Conservation (phyloP, 2,797 vertebrate species). For the Periparus ater region DNA sequence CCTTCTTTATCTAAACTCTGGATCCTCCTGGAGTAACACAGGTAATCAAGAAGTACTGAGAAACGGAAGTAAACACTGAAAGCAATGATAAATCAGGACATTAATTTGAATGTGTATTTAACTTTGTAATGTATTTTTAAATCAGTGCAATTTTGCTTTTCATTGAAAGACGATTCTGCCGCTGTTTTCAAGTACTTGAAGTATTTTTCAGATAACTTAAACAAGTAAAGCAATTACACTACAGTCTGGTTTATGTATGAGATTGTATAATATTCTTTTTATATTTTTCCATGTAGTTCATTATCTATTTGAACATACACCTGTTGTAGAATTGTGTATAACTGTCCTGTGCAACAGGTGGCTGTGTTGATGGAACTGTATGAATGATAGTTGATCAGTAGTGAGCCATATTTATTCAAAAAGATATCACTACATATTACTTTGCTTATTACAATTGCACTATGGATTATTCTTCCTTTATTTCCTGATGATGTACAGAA, state of each 20-base stretch:
- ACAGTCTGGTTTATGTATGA: conserved; percentile 58
- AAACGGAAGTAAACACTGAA: conserved; percentile 45
- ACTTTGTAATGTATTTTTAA: conserved; percentile 59
- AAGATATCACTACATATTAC: conserved; percentile 67
- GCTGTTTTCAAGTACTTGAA: conserved; percentile 58
- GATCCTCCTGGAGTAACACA: neutral
- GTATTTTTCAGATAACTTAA: conserved; percentile 65
- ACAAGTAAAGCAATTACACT: conserved; percentile 48
- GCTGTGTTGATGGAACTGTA: conserved; percentile 46
- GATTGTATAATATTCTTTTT: conserved; percentile 61
- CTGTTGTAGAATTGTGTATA: conserved; percentile 52
- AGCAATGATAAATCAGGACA: conserved; percentile 62
- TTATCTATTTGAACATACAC: conserved; percentile 51
- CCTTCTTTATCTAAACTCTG: neutral
- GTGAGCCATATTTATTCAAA: conserved; percentile 75
- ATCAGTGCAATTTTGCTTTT: conserved; percentile 67
- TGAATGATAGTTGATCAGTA: conserved; percentile 56
- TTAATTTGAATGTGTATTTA: conserved; percentile 67
- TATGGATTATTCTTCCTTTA: conserved; percentile 71
- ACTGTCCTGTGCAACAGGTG: conserved; percentile 43
- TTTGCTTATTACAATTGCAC: conserved; percentile 76
- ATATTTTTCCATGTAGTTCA: conserved; percentile 50
- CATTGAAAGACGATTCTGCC: conserved; percentile 42
- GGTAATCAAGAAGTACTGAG: conserved; percentile 12
- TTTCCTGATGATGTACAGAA: conserved; percentile 74